Conservation (phyloP, 1,140 invertebrate genomes). For the Heterodera carotae region DNA sequence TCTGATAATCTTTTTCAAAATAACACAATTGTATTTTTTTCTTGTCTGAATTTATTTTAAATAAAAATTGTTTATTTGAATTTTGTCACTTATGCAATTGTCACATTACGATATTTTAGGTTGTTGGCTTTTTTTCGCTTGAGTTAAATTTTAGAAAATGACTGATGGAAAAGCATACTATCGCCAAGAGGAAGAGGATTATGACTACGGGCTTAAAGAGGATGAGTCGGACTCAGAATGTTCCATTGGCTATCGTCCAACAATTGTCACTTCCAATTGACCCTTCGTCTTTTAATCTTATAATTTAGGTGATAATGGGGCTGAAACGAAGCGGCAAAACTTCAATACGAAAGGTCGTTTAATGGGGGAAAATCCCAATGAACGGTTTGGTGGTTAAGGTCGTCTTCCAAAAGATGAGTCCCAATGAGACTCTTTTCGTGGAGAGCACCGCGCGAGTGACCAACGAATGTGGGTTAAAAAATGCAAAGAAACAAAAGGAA, state of each 20-base stretch:
- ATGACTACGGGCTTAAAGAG: conserved; percentile 45
- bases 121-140: not conserved
- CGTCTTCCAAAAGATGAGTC: conserved; percentile 99
- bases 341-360: conserved; percentile 99
- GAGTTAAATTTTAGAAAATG: not conserved
- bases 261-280: conserved; percentile 37
- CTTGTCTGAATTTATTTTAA: not conserved
- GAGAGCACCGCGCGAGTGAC: conserved; percentile 98
- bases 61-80: no score
- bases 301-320: conserved; percentile 41
- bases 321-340: conserved; percentile 86
- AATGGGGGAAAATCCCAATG: conserved; percentile 99
- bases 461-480: conserved; percentile 78
- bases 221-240: conserved; percentile 53
- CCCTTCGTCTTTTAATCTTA: not conserved
- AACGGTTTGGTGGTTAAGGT: conserved; percentile 87
- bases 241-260: conserved; percentile 45
- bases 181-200: conserved; percentile 37
- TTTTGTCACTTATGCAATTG: no score
- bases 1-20: not conserved
- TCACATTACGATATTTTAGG: not conserved
- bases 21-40: not conserved
- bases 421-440: conserved; percentile 97
- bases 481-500: not conserved
- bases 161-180: conserved; percentile 31